A percentile compares a stretch with the other conserved stretches of the same genome.
phyloP scores from a whole-genome alignment of 1,140 invertebrate species.

The Dendroctonus ponderosae region DNA sequence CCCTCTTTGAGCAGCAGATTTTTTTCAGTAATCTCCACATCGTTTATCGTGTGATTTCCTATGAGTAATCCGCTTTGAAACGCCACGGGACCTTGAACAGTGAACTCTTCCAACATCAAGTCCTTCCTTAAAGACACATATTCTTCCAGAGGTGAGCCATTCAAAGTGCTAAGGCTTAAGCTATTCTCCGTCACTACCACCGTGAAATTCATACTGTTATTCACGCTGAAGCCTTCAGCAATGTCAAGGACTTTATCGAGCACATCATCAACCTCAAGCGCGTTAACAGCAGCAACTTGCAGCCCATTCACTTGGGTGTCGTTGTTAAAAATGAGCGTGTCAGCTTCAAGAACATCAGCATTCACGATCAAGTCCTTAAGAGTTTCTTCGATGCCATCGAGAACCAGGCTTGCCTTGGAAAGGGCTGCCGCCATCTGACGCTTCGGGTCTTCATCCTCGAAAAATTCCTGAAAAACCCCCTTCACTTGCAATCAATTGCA shows the following conservation, averaged over 20 bases:
- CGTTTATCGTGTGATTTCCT: conserved; percentile 32
- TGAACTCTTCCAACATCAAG: conserved; percentile 34
- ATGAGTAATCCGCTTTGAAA: conserved; percentile 35
- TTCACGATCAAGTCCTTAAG: conserved; percentile 6
- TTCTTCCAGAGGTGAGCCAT: conserved; percentile 35
- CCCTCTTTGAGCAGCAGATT: conserved; percentile 37
- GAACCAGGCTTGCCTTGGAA: conserved; percentile 4
- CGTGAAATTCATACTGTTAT: conserved; percentile 32
- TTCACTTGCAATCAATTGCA: background rate
- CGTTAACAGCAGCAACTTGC: conserved; percentile 23
- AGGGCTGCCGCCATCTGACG: conserved; percentile 7
- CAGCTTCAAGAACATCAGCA: conserved; percentile 6
- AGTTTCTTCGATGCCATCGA: conserved; percentile 6
- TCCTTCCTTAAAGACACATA: conserved; percentile 35
- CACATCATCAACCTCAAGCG: conserved; percentile 31
- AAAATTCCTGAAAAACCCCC: conserved; percentile 12
- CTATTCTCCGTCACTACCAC: conserved; percentile 36
- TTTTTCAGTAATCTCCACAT: conserved; percentile 32
- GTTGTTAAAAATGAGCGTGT: conserved; percentile 24
- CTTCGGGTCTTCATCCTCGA: conserved; percentile 9
- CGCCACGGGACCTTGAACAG: conserved; percentile 36
- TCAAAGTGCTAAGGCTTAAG: conserved; percentile 35
- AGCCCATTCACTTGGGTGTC: conserved; percentile 4
- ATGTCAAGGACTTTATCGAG: conserved; percentile 39
- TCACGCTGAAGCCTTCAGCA: conserved; percentile 32